phyloP scores from a whole-genome alignment of 64 coral and sea anemone genomes.

The Acropora yongei region DNA sequence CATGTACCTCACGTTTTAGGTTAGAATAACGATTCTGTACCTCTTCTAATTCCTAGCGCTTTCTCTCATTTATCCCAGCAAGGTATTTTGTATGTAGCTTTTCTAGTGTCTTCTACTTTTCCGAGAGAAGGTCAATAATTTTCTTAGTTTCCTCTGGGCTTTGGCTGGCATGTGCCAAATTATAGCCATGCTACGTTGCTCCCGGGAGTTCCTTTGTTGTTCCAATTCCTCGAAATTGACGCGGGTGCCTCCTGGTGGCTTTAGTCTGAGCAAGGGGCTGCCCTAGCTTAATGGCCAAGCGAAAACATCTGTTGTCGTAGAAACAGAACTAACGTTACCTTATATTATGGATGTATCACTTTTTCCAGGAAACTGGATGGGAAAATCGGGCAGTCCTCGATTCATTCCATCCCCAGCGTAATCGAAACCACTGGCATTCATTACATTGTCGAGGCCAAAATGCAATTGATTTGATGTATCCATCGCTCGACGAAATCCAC shows the following conservation, averaged over 20 bases:
- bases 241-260: neutral
- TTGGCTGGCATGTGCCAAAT: neutral
- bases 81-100: neutral
- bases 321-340: constrained; percentile 5
- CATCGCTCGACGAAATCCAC: no score
- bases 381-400: constrained; percentile 11
- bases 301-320: constrained; percentile 14
- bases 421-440: neutral
- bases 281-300: constrained; percentile 14
- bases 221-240: neutral
- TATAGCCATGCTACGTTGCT: neutral
- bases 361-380: constrained; percentile 17
- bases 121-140: neutral
- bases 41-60: neutral
- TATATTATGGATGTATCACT: neutral
- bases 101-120: neutral
- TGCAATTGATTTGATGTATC: no score
- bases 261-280: neutral
- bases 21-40: neutral
- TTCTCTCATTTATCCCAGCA: neutral
- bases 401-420: constrained; percentile 19
- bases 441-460: neutral
- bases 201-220: constrained; percentile 2
- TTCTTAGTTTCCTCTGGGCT: neutral
- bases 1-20: neutral